Evolutionary conservation across 2,888 invertebrate species (phyloP).

Genomic region (Noctua pronuba): DNA sequence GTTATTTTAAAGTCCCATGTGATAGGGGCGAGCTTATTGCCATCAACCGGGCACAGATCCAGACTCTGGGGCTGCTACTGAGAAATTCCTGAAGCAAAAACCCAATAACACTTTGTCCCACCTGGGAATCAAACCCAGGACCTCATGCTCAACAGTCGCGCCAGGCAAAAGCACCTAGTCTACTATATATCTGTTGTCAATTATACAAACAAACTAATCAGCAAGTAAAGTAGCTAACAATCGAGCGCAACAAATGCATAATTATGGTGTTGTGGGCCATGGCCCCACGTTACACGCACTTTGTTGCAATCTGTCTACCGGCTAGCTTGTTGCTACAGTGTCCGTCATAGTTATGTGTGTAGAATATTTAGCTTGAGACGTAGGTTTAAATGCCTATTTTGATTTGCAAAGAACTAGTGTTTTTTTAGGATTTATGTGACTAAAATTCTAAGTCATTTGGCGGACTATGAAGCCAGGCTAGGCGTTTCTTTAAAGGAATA

Average conservation of each 20-base stretch:
- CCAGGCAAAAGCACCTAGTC: neutral
- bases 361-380: neutral
- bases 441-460: neutral
- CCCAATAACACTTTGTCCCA: too few species aligned
- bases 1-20: too few species aligned
- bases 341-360: neutral
- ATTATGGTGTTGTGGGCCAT: slow-evolving; percentile 50
- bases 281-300: slow-evolving; percentile 24
- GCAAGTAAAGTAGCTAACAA: neutral
- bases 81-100: too few species aligned
- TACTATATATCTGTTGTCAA: neutral
- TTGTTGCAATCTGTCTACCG: slow-evolving; percentile 36
- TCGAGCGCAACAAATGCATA: slow-evolving; percentile 36
- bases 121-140: too few species aligned
- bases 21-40: too few species aligned
- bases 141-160: too few species aligned
- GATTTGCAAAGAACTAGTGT: neutral
- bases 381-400: neutral
- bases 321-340: slow-evolving; percentile 7
- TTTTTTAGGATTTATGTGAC: neutral
- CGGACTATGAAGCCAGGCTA: neutral
- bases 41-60: too few species aligned
- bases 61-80: too few species aligned
- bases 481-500: neutral
- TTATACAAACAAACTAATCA: slow-evolving; percentile 23